A percentile compares a stretch with the other conserved stretches of the same genome.
Evolutionary conservation across 2,888 invertebrate species (phyloP).

Genomic region (Kuschelorhynchus macadamiae): DNA sequence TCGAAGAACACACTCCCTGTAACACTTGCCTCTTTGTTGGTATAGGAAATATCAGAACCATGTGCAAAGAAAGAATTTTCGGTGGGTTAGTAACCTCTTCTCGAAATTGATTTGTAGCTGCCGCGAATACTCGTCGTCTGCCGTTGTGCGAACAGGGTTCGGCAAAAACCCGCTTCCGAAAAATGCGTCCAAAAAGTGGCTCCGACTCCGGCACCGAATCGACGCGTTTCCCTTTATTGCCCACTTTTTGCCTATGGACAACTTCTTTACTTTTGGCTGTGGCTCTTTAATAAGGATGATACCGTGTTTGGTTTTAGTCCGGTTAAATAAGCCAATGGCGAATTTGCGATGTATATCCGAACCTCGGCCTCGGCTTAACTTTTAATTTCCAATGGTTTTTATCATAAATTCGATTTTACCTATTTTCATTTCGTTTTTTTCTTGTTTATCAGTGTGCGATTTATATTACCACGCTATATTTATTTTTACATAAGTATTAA

Average conservation of each 20-base stretch:
- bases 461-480: too few relatives aligned
- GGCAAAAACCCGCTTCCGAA: constrained; percentile 47
- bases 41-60: constrained; percentile 14
- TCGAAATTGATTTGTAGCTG: constrained; percentile 48
- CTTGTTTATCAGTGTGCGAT: too few relatives aligned
- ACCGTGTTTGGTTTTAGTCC: constrained; percentile 3
- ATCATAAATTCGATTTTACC: too few relatives aligned
- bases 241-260: constrained; percentile 35
- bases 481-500: too few relatives aligned
- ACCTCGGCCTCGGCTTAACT: too few relatives aligned
- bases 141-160: constrained; percentile 38
- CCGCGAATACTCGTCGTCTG: constrained; percentile 38
- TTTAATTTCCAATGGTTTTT: too few relatives aligned
- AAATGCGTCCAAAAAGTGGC: constrained; percentile 46
- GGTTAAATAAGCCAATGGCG: not conserved
- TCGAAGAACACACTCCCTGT: too few relatives aligned
- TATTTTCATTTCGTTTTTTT: too few relatives aligned
- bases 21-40: too few relatives aligned
- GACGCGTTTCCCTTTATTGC: constrained; percentile 45
- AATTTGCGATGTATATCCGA: too few relatives aligned
- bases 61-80: constrained; percentile 26
- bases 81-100: constrained; percentile 37
- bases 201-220: constrained; percentile 44
- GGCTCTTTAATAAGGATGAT: constrained; percentile 28
- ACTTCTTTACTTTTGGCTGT: constrained; percentile 18